phyloP scores from a whole-genome alignment of 2,888 invertebrate genomes.

The Mimas tiliae region DNA sequence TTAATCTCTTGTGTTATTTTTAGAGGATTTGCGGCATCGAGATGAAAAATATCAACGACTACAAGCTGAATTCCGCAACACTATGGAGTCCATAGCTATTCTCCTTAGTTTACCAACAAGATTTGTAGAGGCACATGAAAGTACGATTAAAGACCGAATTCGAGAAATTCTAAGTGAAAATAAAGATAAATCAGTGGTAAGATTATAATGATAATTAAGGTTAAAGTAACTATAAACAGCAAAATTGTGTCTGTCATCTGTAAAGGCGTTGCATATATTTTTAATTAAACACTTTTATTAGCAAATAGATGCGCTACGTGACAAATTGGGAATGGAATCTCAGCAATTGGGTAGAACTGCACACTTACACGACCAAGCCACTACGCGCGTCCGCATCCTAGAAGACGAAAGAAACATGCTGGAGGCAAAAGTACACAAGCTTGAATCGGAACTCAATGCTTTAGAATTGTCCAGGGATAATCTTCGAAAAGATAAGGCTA shows the following conservation, averaged over 20 bases:
- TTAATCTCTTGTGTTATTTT: neutral
- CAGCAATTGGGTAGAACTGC: constrained; percentile 89
- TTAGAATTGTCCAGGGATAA: constrained; percentile 89
- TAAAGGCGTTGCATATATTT: neutral
- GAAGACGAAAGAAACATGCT: constrained; percentile 91
- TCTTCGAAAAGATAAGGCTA: constrained; percentile 90
- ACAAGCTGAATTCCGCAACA: constrained; percentile 88
- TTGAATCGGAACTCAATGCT: constrained; percentile 91
- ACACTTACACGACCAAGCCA: constrained; percentile 87
- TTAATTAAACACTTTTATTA: constrained; percentile 51
- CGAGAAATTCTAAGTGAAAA: constrained; percentile 91
- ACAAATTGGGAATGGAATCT: constrained; percentile 89
- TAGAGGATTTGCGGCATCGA: constrained; percentile 88
- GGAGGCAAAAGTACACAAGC: constrained; percentile 90
- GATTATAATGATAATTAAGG: no score
- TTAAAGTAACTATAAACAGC: no score
- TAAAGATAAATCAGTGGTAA: constrained; percentile 90
- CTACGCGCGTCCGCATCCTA: constrained; percentile 86
- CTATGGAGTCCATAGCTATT: constrained; percentile 89
- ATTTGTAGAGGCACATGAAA: constrained; percentile 91
- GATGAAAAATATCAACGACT: constrained; percentile 88
- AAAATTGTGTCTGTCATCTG: no score
- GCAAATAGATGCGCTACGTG: constrained; percentile 91
- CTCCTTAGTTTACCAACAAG: constrained; percentile 88
- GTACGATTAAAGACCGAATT: constrained; percentile 91